Conservation (phyloP, 2,113 vertebrate species). For the Notechis scutatus region DNA sequence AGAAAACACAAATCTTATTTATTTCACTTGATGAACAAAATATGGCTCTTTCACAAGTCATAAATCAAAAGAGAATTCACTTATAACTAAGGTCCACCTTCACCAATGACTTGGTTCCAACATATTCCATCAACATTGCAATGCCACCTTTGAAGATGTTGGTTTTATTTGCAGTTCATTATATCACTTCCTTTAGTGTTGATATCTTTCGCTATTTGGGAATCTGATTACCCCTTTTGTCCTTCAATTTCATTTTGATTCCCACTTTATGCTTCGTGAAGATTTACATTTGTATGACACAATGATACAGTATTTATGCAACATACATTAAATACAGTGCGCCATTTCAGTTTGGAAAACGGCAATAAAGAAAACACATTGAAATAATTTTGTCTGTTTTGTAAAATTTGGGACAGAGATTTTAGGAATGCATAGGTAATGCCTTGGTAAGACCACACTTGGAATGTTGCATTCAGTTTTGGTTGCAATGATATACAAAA, state of each 20-base stretch:
- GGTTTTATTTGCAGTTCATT: not conserved
- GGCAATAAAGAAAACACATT: not conserved
- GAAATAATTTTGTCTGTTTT: not conserved
- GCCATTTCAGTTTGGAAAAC: not conserved
- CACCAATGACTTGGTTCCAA: not conserved
- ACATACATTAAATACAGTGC: not conserved
- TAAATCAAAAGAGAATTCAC: not conserved
- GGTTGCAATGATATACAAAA: not conserved
- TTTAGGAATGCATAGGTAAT: not conserved
- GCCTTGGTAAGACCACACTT: not conserved
- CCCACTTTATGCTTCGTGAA: not conserved
- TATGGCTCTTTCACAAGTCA: not conserved
- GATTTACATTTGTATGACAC: not conserved
- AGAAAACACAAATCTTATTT: not conserved
- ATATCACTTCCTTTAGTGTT: not conserved
- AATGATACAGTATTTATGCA: not conserved
- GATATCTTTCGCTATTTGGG: not conserved
- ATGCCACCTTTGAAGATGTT: not conserved
- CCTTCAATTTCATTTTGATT: not conserved
- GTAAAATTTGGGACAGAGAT: not conserved
- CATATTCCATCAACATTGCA: not conserved
- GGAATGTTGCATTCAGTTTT: not conserved
- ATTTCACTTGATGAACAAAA: not conserved
- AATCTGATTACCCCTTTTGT: not conserved
- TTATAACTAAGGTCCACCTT: not conserved